These are phyloP conservation scores for Listronotus oregonensis DNA, from an alignment of 1,140 invertebrate genomes.

Conservation along the genomic window DNA sequence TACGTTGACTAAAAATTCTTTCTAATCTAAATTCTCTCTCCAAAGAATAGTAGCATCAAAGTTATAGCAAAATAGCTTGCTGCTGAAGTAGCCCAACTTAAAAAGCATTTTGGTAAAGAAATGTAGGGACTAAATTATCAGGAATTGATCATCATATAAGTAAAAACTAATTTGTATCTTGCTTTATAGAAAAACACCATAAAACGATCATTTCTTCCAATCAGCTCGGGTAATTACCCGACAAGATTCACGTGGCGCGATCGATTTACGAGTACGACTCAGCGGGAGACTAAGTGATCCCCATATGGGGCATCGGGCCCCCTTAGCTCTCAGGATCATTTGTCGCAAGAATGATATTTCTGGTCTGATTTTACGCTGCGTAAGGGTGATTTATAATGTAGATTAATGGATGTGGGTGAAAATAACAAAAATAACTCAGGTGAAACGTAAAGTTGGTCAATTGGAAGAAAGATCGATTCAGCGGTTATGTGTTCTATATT, in stretches of 20 bases:
- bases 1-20: too few relatives aligned
- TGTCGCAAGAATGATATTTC: constrained; percentile 17
- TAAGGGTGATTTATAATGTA: constrained; percentile 7
- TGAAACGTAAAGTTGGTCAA: too few relatives aligned
- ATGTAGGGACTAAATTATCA: too few relatives aligned
- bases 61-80: too few relatives aligned
- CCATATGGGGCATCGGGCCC: constrained; percentile 13
- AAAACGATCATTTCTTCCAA: background rate
- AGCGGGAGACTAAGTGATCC: constrained; percentile 11
- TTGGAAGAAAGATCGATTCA: too few relatives aligned
- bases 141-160: too few relatives aligned
- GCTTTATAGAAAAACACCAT: background rate
- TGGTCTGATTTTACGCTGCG: constrained; percentile 13
- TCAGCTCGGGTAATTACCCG: constrained; percentile 5
- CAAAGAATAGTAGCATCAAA: too few relatives aligned
- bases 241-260: constrained; percentile 16
- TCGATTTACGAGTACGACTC: constrained; percentile 17
- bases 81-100: too few relatives aligned
- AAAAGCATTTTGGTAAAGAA: too few relatives aligned
- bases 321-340: constrained; percentile 9
- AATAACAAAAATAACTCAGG: background rate
- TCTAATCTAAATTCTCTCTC: too few relatives aligned
- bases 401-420: constrained; percentile 14
- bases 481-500: too few relatives aligned
- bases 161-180: too few relatives aligned